Evolutionary conservation across 2,888 invertebrate genomes (phyloP).

Genomic region (Drosophila setosimentum): DNA sequence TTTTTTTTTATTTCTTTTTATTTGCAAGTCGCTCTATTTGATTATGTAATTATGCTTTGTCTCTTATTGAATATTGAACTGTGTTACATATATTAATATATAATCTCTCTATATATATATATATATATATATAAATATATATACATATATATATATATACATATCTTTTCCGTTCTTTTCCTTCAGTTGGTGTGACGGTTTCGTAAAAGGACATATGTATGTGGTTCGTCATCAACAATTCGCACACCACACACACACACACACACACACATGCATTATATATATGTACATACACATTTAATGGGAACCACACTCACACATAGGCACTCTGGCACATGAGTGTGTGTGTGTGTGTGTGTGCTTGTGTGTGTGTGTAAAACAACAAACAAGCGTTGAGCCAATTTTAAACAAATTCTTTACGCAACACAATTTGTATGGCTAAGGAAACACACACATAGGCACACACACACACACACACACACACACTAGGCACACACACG

Average conservation of each 20-base stretch:
- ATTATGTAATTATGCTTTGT: conserved; percentile 84
- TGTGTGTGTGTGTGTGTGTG: conserved; percentile 14
- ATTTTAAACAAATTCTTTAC: conserved; percentile 69
- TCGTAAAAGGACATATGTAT: conserved; percentile 39
- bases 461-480: conserved; percentile 6
- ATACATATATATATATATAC: neutral
- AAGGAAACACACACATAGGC: conserved; percentile 4
- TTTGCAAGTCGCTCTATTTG: conserved; percentile 75
- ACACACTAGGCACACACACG: conserved; percentile 19
- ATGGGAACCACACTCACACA: conserved; percentile 27
- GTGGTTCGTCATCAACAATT: too few species aligned
- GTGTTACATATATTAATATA: conserved; percentile 51
- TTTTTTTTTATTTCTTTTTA: conserved; percentile 33
- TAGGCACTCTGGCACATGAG: conserved; percentile 12
- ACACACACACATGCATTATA: conserved; percentile 17
- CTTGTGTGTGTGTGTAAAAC: conserved; percentile 40
- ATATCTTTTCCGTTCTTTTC: conserved; percentile 18
- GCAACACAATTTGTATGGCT: conserved; percentile 49
- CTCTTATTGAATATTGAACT: conserved; percentile 82
- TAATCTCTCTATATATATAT: neutral
- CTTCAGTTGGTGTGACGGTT: conserved; percentile 59
- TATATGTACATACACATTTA: conserved; percentile 36
- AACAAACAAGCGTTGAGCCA: conserved; percentile 46
- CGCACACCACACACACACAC: too few species aligned
- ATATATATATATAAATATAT: neutral